These are phyloP conservation scores for Globodera rostochiensis DNA, from an alignment of 1,140 invertebrate genomes.

Conservation along the genomic window DNA sequence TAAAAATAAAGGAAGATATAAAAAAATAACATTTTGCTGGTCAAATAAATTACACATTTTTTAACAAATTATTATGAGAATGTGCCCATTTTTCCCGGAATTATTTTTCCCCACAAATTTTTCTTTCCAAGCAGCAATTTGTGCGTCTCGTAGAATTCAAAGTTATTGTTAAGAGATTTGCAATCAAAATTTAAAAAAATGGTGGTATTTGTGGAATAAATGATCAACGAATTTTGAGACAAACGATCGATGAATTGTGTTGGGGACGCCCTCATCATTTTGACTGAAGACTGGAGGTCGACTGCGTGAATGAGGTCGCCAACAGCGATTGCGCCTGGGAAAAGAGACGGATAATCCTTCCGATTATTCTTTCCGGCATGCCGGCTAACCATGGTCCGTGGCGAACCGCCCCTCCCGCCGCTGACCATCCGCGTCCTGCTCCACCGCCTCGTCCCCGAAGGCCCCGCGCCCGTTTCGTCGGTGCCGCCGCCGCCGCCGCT, in stretches of 20 bases:
- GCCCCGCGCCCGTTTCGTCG: neutral
- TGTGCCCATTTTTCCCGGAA: too few relatives aligned
- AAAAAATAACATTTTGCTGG: too few relatives aligned
- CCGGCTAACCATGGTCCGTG: slow-evolving; percentile 21
- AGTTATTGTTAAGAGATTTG: too few relatives aligned
- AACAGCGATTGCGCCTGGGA: slow-evolving; percentile 46
- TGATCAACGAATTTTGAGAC: too few relatives aligned
- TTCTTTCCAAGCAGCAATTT: too few relatives aligned
- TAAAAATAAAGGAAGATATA: too few relatives aligned
- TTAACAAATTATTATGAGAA: too few relatives aligned
- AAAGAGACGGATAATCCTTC: slow-evolving; percentile 6
- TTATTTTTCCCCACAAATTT: too few relatives aligned
- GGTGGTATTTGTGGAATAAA: too few relatives aligned
- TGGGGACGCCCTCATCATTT: slow-evolving; percentile 31
- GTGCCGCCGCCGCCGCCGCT: neutral
- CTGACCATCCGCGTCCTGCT: slow-evolving; percentile 17
- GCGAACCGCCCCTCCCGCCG: slow-evolving; percentile 16
- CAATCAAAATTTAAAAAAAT: too few relatives aligned
- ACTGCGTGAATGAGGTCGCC: slow-evolving; percentile 52
- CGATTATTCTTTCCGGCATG: neutral
- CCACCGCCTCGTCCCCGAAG: slow-evolving; percentile 1
- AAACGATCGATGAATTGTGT: neutral
- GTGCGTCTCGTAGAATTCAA: too few relatives aligned
- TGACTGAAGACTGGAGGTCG: slow-evolving; percentile 55
- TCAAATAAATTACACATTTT: too few relatives aligned